A percentile compares a stretch with the other conserved stretches of the same genome.
These are phyloP conservation scores for Temnothorax nylanderi DNA, from an alignment of 1,140 invertebrate genomes.

Conservation along the genomic window DNA sequence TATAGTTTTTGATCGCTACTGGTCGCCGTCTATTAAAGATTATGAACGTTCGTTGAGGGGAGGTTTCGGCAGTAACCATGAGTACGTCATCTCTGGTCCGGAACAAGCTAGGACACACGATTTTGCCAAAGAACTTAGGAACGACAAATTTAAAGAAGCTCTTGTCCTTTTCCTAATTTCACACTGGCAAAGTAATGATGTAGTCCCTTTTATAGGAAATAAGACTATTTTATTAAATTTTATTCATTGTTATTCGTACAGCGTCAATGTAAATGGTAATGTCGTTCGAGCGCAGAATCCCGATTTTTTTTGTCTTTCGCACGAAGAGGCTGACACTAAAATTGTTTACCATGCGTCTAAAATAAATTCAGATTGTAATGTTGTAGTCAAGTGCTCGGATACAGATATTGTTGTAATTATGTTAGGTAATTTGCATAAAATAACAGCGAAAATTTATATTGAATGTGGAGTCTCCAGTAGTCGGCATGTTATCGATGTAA, in stretches of 20 bases:
- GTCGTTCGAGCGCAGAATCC: neutral
- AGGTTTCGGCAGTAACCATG: neutral
- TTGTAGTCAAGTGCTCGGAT: constrained; percentile 24
- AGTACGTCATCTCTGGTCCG: constrained; percentile 16
- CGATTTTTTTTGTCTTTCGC: neutral
- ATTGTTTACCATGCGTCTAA: constrained; percentile 33
- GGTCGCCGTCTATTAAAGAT: constrained; percentile 39
- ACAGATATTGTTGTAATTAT: constrained; percentile 40
- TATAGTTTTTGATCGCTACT: constrained; percentile 46
- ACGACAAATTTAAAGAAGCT: constrained; percentile 23
- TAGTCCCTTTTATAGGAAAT: too few relatives aligned
- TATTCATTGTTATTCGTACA: constrained; percentile 10
- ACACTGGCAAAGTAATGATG: too few relatives aligned
- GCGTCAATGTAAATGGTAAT: neutral
- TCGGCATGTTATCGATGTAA: constrained; percentile 54
- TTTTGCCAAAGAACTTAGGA: constrained; percentile 30
- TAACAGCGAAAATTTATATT: constrained; percentile 37
- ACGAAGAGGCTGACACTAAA: constrained; percentile 35
- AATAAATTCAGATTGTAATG: neutral
- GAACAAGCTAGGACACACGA: constrained; percentile 16
- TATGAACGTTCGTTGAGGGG: neutral
- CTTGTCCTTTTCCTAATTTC: constrained; percentile 15
- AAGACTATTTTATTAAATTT: too few relatives aligned
- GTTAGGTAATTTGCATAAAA: constrained; percentile 38
- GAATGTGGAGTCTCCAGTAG: constrained; percentile 31